A percentile compares a stretch with the other conserved stretches of the same genome.
Conservation (phyloP, 1,140 invertebrate genomes). For the Calephelis virginiensis region DNA sequence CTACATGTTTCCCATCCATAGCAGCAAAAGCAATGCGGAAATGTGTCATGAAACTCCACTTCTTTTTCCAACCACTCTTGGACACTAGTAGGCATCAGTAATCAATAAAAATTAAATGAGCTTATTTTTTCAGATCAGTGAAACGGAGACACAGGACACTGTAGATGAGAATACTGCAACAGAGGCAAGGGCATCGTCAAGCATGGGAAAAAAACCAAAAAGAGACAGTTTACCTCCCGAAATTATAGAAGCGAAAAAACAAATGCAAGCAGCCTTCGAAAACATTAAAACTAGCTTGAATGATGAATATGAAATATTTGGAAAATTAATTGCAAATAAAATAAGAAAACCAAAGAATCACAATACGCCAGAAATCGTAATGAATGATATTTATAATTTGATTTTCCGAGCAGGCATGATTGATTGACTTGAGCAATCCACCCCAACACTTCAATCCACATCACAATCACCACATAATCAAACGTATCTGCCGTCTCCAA, state of each 20-base stretch:
- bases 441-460: background rate
- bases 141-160: background rate
- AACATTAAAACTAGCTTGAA: background rate
- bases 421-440: background rate
- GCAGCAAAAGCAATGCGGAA: background rate
- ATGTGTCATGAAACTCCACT: background rate
- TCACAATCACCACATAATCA: background rate
- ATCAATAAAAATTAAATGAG: background rate
- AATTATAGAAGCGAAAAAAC: background rate
- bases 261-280: background rate
- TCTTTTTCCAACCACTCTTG: background rate
- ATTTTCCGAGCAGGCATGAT: background rate
- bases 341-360: background rate
- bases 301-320: background rate
- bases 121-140: background rate
- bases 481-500: background rate
- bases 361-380: background rate
- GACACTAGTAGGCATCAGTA: background rate
- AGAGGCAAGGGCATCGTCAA: background rate
- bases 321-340: background rate
- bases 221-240: background rate
- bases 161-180: background rate
- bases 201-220: background rate
- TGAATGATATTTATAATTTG: background rate
- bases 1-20: background rate